Percentiles rank a stretch among this genome's conserved stretches.
phyloP scores from a whole-genome alignment of 2,113 vertebrate genomes.

The Gavialis gangeticus region DNA sequence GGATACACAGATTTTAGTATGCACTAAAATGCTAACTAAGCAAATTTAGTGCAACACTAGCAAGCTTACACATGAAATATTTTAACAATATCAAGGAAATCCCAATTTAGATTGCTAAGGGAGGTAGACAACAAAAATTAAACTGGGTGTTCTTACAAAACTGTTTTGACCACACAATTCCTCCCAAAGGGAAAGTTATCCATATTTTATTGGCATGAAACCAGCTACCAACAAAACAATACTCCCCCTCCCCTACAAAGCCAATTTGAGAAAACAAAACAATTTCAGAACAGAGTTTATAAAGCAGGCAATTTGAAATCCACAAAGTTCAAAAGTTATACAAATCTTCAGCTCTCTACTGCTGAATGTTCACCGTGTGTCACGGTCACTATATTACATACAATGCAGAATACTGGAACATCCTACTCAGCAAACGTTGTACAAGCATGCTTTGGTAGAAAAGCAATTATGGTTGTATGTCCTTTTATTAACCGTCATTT shows the following conservation, averaged over 20 bases:
- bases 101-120: background rate
- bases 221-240: background rate
- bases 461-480: too few species aligned
- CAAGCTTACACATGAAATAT: background rate
- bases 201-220: background rate
- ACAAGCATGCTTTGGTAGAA: background rate
- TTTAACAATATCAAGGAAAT: conserved; percentile 21
- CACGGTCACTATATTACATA: conserved; percentile 11
- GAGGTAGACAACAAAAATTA: conserved; percentile 3
- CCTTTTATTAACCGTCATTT: background rate
- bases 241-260: background rate
- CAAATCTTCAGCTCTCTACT: background rate
- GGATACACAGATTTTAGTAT: conserved; percentile 42
- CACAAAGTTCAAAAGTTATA: background rate
- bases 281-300: background rate
- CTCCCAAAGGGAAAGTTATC: background rate
- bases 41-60: conserved; percentile 29
- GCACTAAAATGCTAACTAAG: conserved; percentile 21
- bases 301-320: too few species aligned
- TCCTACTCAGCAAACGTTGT: conserved; percentile 20
- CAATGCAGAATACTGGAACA: conserved; percentile 13
- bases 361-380: background rate
- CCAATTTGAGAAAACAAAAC: background rate
- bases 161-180: background rate
- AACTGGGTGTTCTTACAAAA: background rate